Evolutionary conservation across 2,797 vertebrate species (phyloP).

Genomic region (Hippocampus kuda): DNA sequence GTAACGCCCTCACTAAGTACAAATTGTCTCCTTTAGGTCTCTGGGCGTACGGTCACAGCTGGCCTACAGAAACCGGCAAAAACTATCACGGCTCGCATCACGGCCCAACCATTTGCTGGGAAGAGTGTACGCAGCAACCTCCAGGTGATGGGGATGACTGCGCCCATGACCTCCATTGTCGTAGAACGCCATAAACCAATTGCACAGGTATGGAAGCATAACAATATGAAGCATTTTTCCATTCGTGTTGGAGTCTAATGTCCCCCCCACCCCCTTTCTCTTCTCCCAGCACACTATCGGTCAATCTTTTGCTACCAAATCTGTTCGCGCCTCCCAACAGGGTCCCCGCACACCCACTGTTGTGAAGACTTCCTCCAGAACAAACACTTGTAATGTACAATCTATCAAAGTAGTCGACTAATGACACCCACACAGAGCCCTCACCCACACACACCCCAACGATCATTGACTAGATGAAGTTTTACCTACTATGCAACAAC

Average conservation of each 20-base stretch:
- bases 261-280: not conserved
- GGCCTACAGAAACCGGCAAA: slow-evolving; percentile 82
- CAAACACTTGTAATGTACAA: slow-evolving; percentile 62
- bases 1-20: not conserved
- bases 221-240: not conserved
- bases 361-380: slow-evolving; percentile 54
- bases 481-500: slow-evolving; percentile 2
- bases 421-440: slow-evolving; percentile 16
- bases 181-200: slow-evolving; percentile 91
- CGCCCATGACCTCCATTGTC: slow-evolving; percentile 83
- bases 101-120: slow-evolving; percentile 65
- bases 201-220: slow-evolving; percentile 70
- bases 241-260: not conserved
- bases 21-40: slow-evolving; percentile 66
- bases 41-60: slow-evolving; percentile 72
- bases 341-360: slow-evolving; percentile 43
- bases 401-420: slow-evolving; percentile 89
- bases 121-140: slow-evolving; percentile 67
- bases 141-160: slow-evolving; percentile 78
- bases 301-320: slow-evolving; percentile 81
- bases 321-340: slow-evolving; percentile 72
- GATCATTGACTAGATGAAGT: not conserved
- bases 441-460: not conserved
- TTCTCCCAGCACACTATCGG: slow-evolving; percentile 79
- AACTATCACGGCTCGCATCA: slow-evolving; percentile 82